These are phyloP conservation scores for Mandrillus leucophaeus DNA, from an alignment of 2,113 vertebrate genomes.

Conservation along the genomic window DNA sequence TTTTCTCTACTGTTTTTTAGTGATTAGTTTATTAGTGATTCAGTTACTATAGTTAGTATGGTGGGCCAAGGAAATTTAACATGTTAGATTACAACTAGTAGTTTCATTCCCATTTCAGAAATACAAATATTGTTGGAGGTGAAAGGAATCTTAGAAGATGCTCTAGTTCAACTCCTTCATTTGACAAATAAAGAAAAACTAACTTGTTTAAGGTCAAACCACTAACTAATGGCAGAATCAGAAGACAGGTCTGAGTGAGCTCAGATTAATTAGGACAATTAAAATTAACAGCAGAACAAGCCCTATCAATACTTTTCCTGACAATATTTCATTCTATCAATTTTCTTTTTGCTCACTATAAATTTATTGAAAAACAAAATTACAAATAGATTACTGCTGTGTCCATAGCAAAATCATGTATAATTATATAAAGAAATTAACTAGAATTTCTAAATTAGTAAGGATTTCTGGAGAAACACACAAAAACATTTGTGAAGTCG, in stretches of 20 bases:
- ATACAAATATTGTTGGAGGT: neutral
- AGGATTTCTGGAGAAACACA: neutral
- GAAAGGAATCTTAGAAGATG: neutral
- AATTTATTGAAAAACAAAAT: conserved; percentile 8
- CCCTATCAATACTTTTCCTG: conserved; percentile 20
- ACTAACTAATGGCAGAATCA: conserved; percentile 10
- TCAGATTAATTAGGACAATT: conserved; percentile 55
- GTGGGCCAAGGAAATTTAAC: neutral
- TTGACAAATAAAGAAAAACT: conserved; percentile 26
- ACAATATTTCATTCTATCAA: neutral
- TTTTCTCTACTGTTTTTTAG: neutral
- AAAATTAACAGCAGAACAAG: conserved; percentile 36
- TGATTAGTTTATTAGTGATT: neutral
- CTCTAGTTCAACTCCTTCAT: conserved; percentile 2
- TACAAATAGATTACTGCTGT: neutral
- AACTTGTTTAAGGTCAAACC: neutral
- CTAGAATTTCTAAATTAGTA: neutral
- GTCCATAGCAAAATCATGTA: neutral
- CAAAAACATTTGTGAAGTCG: neutral
- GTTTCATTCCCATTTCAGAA: conserved; percentile 29
- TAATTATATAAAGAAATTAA: neutral
- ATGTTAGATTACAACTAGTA: conserved; percentile 28
- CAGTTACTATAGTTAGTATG: conserved; percentile 11
- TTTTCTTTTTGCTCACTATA: neutral
- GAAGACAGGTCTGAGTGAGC: neutral